Evolutionary conservation across 1,140 invertebrate genomes (phyloP).

Genomic region (Bicyclus anynana): DNA sequence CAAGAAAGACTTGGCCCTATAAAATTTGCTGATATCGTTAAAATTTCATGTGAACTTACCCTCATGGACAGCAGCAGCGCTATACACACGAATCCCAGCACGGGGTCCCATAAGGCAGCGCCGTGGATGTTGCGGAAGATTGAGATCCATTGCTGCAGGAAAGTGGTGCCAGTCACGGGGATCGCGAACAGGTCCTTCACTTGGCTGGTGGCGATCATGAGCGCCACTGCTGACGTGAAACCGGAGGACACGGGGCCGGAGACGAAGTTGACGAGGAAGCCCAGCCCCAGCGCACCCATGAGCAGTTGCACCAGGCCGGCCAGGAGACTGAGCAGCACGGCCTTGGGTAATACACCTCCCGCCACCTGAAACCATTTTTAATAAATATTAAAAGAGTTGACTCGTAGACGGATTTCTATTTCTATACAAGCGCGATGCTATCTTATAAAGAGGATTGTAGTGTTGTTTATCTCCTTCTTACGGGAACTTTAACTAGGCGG

Average conservation of each 20-base stretch:
- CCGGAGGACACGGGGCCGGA: slow-evolving; percentile 95
- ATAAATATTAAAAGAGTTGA: no score
- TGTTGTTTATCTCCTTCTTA: no score
- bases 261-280: slow-evolving; percentile 95
- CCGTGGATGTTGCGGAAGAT: slow-evolving; percentile 80
- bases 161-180: slow-evolving; percentile 83
- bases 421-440: no score
- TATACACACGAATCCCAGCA: slow-evolving; percentile 85
- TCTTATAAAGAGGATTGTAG: no score
- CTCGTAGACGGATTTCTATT: no score
- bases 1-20: no score
- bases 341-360: slow-evolving; percentile 84
- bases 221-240: slow-evolving; percentile 94
- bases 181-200: slow-evolving; percentile 91
- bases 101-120: slow-evolving; percentile 81
- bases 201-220: slow-evolving; percentile 94
- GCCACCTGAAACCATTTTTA: no score
- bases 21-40: no score
- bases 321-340: slow-evolving; percentile 88
- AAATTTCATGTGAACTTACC: no score
- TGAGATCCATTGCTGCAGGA: slow-evolving; percentile 84
- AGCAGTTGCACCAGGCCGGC: slow-evolving; percentile 88
- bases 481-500: no score
- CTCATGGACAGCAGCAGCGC: slow-evolving; percentile 83
- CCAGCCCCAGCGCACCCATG: slow-evolving; percentile 92